Percentiles rank a stretch among this genome's conserved stretches.
These are phyloP conservation scores for Tuberolachnus salignus DNA, from an alignment of 2,888 invertebrate species.

Conservation along the genomic window DNA sequence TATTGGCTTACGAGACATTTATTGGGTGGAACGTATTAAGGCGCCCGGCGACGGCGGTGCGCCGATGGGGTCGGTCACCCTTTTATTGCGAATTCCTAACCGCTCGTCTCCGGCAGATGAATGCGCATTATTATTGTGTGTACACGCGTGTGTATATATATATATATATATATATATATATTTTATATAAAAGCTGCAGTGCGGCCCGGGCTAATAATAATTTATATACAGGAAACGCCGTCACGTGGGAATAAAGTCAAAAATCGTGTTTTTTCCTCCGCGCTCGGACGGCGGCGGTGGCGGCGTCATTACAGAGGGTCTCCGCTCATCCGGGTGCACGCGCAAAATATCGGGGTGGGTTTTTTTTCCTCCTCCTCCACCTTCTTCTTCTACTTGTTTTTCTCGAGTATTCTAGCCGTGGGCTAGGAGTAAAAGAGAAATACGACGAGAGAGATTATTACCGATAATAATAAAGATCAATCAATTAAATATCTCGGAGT, in stretches of 20 bases:
- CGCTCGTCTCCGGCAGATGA: background rate
- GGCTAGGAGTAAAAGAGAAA: too few relatives aligned
- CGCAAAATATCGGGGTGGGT: too few relatives aligned
- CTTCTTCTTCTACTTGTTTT: too few relatives aligned
- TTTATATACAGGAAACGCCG: slow-evolving; percentile 27
- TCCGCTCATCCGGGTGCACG: too few relatives aligned
- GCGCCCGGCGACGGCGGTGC: slow-evolving; percentile 45
- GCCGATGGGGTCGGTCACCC: slow-evolving; percentile 48
- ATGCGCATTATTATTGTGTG: background rate
- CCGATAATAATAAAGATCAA: too few relatives aligned
- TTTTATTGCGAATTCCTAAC: slow-evolving; percentile 53
- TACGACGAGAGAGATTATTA: too few relatives aligned
- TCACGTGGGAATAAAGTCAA: slow-evolving; percentile 54
- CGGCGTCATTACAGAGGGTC: background rate
- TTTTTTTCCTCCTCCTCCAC: background rate
- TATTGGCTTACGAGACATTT: slow-evolving; percentile 56
- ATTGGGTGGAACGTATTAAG: slow-evolving; percentile 56
- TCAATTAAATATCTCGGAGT: too few relatives aligned
- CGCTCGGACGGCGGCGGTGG: background rate
- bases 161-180: slow-evolving; percentile 3
- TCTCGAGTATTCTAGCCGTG: too few relatives aligned
- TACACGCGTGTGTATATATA: background rate
- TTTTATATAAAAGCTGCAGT: slow-evolving; percentile 5
- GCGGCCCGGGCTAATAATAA: too few relatives aligned
- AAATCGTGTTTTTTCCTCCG: slow-evolving; percentile 23